Evolutionary conservation across 2,888 invertebrate genomes (phyloP), one percentile per base, ranked within the genome.

Genomic region (Rhingia rostrata): DNA sequence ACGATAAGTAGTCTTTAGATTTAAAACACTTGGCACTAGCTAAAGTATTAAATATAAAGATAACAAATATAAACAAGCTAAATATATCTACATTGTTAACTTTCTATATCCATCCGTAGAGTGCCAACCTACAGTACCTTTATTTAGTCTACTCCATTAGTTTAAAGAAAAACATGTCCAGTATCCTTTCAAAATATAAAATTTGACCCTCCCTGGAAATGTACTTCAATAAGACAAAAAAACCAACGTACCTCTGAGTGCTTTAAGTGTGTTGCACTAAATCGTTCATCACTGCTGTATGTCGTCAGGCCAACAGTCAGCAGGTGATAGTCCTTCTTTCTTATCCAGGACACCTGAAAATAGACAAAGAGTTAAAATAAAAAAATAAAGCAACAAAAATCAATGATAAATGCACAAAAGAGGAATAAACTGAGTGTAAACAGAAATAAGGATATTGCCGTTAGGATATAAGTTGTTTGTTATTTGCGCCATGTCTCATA

Each of bases 231-330:
- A 35, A 54, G 30, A 60, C 1, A 12, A 45, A 9, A 22, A 37
- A 30, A 7, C 6, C 41, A 32, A 75, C 75, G 1, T 93, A 96
- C 96, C 94, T 97, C 96, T 87, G 96, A 96, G 92, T 97, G 96
- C 89, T 96, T 95, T 86, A 96, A 93, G 91, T 97, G 97, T 87
- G 96, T 95, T 56, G 97, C 96, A 89, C 96, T 95, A 92, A 97
- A 97, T 88, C 97, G 93, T 90, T 96, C 96, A 90, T 97, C 97
- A 87, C 96, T 97, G 88, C 96, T 96, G 92, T 97, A 97, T 3
- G 97, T 97, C 51, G 95, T 95, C 87, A 96, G 92, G 4, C 97
- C 97, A 64, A 97, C 97, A 72, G 97, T 97, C 79, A 97, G 93
- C 81, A 97, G 93, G 89, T 96, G 95, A 89, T 96, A 96, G 91